Evolutionary conservation across 2,888 invertebrate genomes (phyloP), one percentile per base, ranked within the genome.

Genomic region (Ornithoptera alexandrae): DNA sequence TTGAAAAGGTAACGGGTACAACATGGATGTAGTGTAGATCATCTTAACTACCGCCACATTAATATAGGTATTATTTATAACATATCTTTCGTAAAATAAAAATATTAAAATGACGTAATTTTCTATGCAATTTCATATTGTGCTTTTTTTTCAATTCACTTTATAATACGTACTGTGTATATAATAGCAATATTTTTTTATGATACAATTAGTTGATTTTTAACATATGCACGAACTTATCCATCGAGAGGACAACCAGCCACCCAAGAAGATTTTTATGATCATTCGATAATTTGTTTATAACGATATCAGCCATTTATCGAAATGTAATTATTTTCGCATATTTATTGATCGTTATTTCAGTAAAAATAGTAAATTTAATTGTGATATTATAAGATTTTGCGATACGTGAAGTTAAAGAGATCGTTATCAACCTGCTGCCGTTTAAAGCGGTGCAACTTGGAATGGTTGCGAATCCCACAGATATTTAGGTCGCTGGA

Each of bases 261-360:
- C 77, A 74, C 77, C 75, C 79, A 77, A 72, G 73, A 71, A 67
- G 78, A 46, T 59, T 71, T 72, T 70, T 65, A 68, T 66, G 59
- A 64, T 63, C 42, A 20, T 10, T 62, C 67, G 65, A 70, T 72
- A 68, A 65, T 71, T 65, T 71, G 39, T 50, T 70, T 69, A 72
- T 70, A 15, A 46, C 46, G 46, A 46, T 46, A 46, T 46, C 57
- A 50, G 61, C 57, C 36, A 62, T 71, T 76, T 72, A 73, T 73
- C 74, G 78, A 78, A 78, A 80, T 75, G 74, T 72, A 77, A 77
- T 83, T 79, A 81, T 78, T 75, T 82, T 78, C 79, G 80, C 76
- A 80, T 81, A 73, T 81, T 83, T 80, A 82, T 81, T 77, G 74
- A 70, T 66, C 68, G 65, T 73, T 71, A 76, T 77, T 75, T 77